phyloP scores from a whole-genome alignment of 2,888 invertebrate species.

The Parnassius glacialis region DNA sequence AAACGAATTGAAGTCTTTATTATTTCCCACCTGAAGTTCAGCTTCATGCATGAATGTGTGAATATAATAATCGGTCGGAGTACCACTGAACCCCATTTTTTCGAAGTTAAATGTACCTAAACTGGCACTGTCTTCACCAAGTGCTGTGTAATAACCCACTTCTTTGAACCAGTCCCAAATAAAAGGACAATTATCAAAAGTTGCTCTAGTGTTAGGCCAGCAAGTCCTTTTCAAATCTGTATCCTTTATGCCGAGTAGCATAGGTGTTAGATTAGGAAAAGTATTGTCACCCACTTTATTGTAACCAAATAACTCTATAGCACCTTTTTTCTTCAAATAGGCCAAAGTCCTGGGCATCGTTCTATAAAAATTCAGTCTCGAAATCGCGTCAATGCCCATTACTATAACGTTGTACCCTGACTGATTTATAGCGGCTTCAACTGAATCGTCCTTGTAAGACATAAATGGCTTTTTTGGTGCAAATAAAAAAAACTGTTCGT shows the following conservation, averaged over 20 bases:
- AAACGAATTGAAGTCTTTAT: constrained; percentile 82
- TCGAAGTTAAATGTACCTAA: constrained; percentile 91
- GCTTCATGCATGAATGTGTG: constrained; percentile 87
- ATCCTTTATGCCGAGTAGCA: constrained; percentile 86
- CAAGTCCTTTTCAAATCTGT: constrained; percentile 84
- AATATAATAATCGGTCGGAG: constrained; percentile 93
- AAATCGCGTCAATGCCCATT: constrained; percentile 92
- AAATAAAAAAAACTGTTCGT: constrained; percentile 86
- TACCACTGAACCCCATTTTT: constrained; percentile 87
- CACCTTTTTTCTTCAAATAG: constrained; percentile 82
- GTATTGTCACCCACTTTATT: constrained; percentile 98
- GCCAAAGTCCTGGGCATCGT: constrained; percentile 88
- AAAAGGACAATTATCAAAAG: constrained; percentile 90
- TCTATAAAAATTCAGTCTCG: constrained; percentile 90
- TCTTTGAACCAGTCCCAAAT: constrained; percentile 90
- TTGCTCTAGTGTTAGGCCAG: constrained; percentile 77
- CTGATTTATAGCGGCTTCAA: constrained; percentile 39
- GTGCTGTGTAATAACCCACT: constrained; percentile 87
- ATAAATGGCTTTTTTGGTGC: constrained; percentile 68
- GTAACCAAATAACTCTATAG: constrained; percentile 91
- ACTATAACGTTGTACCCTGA: constrained; percentile 85
- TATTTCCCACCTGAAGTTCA: constrained; percentile 84
- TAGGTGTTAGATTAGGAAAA: constrained; percentile 92
- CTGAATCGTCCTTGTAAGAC: constrained; percentile 38
- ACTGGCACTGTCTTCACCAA: constrained; percentile 90